Percentiles rank a stretch among this genome's conserved stretches.
Conservation (phyloP, 2,797 vertebrate species). For the Eleutherodactylus coqui region DNA sequence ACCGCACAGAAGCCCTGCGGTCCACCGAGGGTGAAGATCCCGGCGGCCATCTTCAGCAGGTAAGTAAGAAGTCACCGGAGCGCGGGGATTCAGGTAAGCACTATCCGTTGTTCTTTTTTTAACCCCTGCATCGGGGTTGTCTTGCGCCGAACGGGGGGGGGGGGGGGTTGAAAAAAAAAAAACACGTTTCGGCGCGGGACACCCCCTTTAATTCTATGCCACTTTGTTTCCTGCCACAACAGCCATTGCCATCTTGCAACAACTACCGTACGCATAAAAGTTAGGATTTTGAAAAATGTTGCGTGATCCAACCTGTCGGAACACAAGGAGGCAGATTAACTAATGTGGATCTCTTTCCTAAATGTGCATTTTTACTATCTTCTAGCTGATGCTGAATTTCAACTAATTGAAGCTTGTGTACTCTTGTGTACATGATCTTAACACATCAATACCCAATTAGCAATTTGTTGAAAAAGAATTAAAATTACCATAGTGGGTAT, state of each 20-base stretch:
- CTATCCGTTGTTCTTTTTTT: too few species aligned
- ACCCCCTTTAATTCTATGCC: too few species aligned
- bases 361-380: slow-evolving; percentile 42
- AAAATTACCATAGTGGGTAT: slow-evolving; percentile 62
- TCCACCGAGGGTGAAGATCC: too few species aligned
- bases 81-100: too few species aligned
- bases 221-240: background rate
- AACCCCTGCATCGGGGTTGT: too few species aligned
- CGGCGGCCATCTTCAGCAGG: too few species aligned
- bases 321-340: slow-evolving; percentile 11
- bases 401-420: slow-evolving; percentile 60
- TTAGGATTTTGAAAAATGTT: background rate
- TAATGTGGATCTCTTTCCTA: slow-evolving; percentile 24
- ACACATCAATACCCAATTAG: slow-evolving; percentile 63
- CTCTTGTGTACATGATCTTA: slow-evolving; percentile 63
- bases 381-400: slow-evolving; percentile 36
- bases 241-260: background rate
- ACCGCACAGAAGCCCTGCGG: too few species aligned
- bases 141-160: too few species aligned
- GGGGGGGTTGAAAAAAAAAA: too few species aligned
- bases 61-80: too few species aligned
- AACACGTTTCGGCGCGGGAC: too few species aligned
- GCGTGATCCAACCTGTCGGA: background rate
- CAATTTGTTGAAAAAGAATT: slow-evolving; percentile 62
- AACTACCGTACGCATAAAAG: background rate